Evolutionary conservation across 1,140 invertebrate genomes (phyloP).

Genomic region (Megalopta genalis): DNA sequence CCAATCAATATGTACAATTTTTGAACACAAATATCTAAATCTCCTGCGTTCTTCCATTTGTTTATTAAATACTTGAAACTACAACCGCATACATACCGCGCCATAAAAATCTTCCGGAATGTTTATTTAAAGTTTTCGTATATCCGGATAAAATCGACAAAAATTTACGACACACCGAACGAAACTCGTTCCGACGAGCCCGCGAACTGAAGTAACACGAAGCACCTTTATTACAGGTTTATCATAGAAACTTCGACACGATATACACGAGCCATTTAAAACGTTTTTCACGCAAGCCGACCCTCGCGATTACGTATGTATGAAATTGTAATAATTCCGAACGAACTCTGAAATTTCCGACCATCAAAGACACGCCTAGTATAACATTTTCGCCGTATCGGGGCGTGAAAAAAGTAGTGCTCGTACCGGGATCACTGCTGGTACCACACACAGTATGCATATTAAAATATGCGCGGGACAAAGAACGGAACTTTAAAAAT

Average conservation of each 20-base stretch:
- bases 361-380: background rate
- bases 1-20: no score
- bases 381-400: background rate
- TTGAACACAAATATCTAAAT: no score
- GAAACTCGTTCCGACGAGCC: no score
- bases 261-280: background rate
- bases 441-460: background rate
- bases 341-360: background rate
- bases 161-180: no score
- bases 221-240: background rate
- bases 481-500: background rate
- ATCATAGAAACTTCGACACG: background rate
- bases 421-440: background rate
- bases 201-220: background rate
- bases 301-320: background rate
- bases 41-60: no score
- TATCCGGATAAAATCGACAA: no score
- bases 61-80: no score
- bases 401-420: background rate
- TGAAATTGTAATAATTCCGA: background rate
- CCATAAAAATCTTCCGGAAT: no score
- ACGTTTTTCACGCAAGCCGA: background rate
- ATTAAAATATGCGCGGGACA: conserved; percentile 5
- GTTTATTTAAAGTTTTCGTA: no score
- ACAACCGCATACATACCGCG: no score